Evolutionary conservation across 2,797 vertebrate genomes (phyloP).

Genomic region (Muraenolepis orangiensis): DNA sequence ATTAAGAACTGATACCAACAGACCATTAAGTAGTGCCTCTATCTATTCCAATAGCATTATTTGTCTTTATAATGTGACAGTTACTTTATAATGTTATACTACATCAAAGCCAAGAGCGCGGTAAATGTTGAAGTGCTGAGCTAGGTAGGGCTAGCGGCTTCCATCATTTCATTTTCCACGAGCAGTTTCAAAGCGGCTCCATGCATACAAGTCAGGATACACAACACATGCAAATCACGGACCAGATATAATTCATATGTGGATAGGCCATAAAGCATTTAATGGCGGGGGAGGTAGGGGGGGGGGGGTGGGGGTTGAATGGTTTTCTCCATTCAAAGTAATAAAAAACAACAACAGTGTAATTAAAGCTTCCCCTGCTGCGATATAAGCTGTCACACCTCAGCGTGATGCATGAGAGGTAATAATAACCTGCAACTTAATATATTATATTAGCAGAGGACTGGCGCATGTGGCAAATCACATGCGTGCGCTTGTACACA

Average conservation of each 20-base stretch:
- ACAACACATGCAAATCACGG: background rate
- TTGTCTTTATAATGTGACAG: background rate
- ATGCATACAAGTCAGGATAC: background rate
- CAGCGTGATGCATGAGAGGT: slow-evolving; percentile 51
- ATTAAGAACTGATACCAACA: background rate
- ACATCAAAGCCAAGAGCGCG: background rate
- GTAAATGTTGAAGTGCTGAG: too few relatives aligned
- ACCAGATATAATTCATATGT: slow-evolving; percentile 4
- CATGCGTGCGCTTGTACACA: background rate
- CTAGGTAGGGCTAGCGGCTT: background rate
- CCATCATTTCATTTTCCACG: background rate
- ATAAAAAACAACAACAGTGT: background rate
- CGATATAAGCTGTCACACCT: slow-evolving; percentile 46
- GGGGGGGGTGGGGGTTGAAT: background rate
- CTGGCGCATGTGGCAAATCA: background rate
- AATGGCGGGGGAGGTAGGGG: background rate
- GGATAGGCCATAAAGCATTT: slow-evolving; percentile 24
- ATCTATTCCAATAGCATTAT: background rate
- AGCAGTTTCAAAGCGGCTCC: background rate
- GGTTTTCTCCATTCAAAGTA: background rate
- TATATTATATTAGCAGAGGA: slow-evolving; percentile 28
- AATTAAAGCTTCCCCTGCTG: slow-evolving; percentile 15
- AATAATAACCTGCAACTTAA: slow-evolving; percentile 60
- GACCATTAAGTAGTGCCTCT: background rate
- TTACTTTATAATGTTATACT: background rate